Percentiles rank a stretch among this genome's conserved stretches.
These are phyloP conservation scores for Egretta garzetta DNA, from an alignment of 2,113 vertebrate genomes.

Conservation along the genomic window DNA sequence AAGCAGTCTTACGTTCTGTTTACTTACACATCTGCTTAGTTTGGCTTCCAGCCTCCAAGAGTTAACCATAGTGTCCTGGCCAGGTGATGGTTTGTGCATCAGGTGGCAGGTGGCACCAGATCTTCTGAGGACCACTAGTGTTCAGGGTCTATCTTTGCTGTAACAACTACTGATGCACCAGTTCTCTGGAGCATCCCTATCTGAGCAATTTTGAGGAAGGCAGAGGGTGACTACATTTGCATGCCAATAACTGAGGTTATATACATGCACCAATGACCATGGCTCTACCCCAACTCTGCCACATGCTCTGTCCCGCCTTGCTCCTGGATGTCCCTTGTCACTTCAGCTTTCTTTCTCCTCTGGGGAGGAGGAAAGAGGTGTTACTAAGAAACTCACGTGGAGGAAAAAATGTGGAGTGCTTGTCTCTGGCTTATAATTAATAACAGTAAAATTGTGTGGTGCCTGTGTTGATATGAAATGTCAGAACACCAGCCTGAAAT, in stretches of 20 bases:
- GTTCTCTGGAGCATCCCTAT: neutral
- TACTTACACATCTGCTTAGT: neutral
- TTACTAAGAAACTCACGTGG: neutral
- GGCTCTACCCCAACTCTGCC: neutral
- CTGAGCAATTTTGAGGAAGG: neutral
- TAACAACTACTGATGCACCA: neutral
- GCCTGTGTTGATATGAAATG: neutral
- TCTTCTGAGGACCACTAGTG: neutral
- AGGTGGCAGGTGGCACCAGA: neutral
- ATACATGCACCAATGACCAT: neutral
- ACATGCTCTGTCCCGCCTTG: neutral
- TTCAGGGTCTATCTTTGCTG: neutral
- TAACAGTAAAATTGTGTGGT: neutral
- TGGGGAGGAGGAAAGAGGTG: neutral
- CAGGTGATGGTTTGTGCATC: neutral
- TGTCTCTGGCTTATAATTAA: neutral
- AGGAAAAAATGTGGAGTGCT: neutral
- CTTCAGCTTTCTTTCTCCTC: neutral
- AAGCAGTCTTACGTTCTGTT: neutral
- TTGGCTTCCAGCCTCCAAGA: neutral
- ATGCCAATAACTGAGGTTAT: neutral
- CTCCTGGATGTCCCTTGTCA: neutral
- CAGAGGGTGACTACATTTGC: neutral
- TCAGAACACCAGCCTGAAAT: neutral
- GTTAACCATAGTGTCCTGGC: accelerated